These are phyloP conservation scores for Petrosia ficiformis DNA, from an alignment of 37 sponge, comb jelly and placozoan species.

Conservation along the genomic window DNA sequence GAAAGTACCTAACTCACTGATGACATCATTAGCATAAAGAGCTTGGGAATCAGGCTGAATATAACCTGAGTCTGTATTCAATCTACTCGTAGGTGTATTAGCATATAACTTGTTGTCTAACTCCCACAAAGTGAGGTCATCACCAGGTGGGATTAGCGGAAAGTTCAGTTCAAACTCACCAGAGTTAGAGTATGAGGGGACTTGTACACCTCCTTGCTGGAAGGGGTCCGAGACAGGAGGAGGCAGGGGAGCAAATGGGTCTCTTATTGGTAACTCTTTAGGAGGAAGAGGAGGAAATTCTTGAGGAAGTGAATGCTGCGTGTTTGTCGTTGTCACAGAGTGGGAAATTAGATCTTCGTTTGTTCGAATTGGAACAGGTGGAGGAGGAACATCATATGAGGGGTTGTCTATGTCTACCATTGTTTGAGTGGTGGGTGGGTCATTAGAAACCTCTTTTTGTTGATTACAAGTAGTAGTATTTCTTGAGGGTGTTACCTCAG, in stretches of 20 bases:
- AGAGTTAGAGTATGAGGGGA: not conserved
- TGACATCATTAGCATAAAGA: not conserved
- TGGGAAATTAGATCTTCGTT: too few species aligned
- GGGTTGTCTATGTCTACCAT: not conserved
- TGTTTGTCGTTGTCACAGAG: too few species aligned
- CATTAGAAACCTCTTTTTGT: not conserved
- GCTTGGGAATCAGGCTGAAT: not conserved
- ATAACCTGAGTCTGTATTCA: not conserved
- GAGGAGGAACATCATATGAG: conserved; percentile 53
- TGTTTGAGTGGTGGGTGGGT: not conserved
- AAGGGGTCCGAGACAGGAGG: not conserved
- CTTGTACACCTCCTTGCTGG: not conserved
- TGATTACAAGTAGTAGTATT: not conserved
- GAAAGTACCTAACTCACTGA: not conserved
- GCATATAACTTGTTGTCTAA: too few species aligned
- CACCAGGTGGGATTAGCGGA: not conserved
- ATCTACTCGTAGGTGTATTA: not conserved
- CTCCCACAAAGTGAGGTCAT: not conserved
- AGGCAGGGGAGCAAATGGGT: not conserved
- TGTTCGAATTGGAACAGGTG: conserved; percentile 28
- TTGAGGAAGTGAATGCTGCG: conserved; percentile 2
- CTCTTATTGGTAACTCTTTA: not conserved
- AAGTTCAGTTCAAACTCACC: not conserved
- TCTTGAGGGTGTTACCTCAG: not conserved
- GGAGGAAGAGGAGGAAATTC: conserved; percentile 22